Base-by-base conservation (phyloP, 2,888 invertebrate species). In the Drosophila mimetica region DNA sequence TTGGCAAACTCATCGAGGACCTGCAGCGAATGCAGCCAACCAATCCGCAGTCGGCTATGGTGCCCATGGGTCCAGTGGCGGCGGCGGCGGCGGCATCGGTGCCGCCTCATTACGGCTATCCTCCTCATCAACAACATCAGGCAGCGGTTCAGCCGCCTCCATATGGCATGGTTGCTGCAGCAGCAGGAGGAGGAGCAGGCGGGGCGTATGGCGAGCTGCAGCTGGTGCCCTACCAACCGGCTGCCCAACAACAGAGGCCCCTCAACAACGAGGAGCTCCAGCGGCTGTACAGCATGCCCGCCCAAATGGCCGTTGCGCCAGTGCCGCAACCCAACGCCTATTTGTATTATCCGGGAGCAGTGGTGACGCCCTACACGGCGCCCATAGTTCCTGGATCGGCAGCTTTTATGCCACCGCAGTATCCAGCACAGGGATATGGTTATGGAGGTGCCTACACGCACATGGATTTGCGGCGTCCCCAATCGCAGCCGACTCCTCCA, bases 21-120 rank as follows among this genome's bases (percentile, higher is more conserved):
- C 91, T 93, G 72, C 93, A 93, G 82, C 93, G 92, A 7, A 36
- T 90, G 34, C 90, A 90, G 64, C 66, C 86, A 4, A 72, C 64
- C 30, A 83, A 79, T 71, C 60, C 78, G 5, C 88, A 83, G 47
- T 74, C 88, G 18, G 88, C 89, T 1, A 58, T 90, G 32, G 82
- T 90, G 55, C 88, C 90, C 0, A 48, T 89, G 36, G 88, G 86
- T 22, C 79, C 88, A 1, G 79, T 81, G 13, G 81, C 87, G 6
- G 77, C 89, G 7, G 79, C 81, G 13, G 81, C 87, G 6, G 77
- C 89, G 7, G 77, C 87, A 11, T 72, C 89, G 11, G 22, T 53
- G 28, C 59, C 70, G 2, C 20, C 66, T 46, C 67, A 60, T 22
- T 78, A 70, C 34, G 64, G 72, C 13, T 72, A 46, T 22, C 47